Evolutionary conservation across 2,888 invertebrate genomes (phyloP).

Genomic region (Sepioteuthis lessoniana): DNA sequence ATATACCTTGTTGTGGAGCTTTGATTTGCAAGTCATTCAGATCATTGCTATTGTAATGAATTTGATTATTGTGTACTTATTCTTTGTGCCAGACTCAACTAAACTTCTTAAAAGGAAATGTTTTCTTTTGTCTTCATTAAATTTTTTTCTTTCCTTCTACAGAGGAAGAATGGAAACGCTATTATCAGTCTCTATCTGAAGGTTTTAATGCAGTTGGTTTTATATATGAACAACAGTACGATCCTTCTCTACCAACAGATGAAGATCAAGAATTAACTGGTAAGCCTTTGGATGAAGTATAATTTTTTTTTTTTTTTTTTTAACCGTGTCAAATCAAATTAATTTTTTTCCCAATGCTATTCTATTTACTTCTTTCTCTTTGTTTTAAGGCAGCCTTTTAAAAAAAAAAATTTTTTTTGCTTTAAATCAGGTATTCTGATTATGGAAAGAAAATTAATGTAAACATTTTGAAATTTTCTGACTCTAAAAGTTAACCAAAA

Average conservation of each 20-base stretch:
- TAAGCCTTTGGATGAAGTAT: neutral
- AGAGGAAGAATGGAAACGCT: conserved; percentile 94
- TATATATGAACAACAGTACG: conserved; percentile 72
- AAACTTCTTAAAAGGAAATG: too few species aligned
- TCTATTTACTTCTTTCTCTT: too few species aligned
- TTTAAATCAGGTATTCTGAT: neutral
- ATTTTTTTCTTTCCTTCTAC: conserved; percentile 63
- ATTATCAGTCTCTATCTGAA: conserved; percentile 80
- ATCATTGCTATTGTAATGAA: too few species aligned
- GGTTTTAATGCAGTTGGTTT: conserved; percentile 76
- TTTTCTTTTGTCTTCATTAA: neutral
- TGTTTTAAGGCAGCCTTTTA: too few species aligned
- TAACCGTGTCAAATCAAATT: too few species aligned
- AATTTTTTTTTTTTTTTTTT: too few species aligned
- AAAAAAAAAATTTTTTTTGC: neutral
- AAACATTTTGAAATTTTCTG: neutral
- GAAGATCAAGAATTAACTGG: conserved; percentile 57
- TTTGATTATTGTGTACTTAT: too few species aligned
- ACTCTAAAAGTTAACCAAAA: neutral
- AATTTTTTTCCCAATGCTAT: too few species aligned
- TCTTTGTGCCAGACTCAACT: too few species aligned
- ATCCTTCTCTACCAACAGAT: conserved; percentile 53
- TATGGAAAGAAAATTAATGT: neutral
- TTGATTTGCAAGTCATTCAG: too few species aligned
- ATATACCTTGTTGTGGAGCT: too few species aligned